A percentile compares a stretch with the other conserved stretches of the same genome.
Conservation (phyloP, 1,140 invertebrate species). For the Pogonomyrmex barbatus region DNA sequence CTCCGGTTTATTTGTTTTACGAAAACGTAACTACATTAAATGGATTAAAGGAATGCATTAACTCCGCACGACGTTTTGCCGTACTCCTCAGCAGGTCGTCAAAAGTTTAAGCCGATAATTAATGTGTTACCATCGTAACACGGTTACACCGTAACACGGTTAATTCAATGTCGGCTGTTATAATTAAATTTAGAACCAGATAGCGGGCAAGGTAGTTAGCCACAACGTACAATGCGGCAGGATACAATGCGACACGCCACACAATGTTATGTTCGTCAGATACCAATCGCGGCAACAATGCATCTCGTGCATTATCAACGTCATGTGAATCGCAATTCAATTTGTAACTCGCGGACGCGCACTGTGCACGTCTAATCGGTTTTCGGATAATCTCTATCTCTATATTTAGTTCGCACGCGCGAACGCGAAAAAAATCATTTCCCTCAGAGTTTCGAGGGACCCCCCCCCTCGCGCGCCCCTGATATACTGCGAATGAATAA, state of each 20-base stretch:
- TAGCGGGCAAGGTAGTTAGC: constrained; percentile 51
- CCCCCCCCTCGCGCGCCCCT: neutral
- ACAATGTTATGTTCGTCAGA: constrained; percentile 53
- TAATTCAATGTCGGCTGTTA: constrained; percentile 54
- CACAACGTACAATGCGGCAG: constrained; percentile 39
- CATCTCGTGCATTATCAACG: constrained; percentile 33
- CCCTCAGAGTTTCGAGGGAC: neutral
- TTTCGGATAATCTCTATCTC: constrained; percentile 20
- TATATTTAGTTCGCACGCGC: neutral
- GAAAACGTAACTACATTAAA: constrained; percentile 49
- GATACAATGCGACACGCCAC: constrained; percentile 46
- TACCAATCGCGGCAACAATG: constrained; percentile 57
- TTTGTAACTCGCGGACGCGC: constrained; percentile 43
- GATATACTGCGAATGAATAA: neutral
- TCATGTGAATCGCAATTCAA: constrained; percentile 54
- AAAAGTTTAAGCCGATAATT: constrained; percentile 59
- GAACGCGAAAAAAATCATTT: constrained; percentile 17
- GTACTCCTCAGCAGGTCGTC: constrained; percentile 41
- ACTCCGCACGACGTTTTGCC: constrained; percentile 11
- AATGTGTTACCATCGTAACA: constrained; percentile 36
- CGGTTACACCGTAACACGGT: constrained; percentile 22
- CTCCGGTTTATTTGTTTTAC: constrained; percentile 50
- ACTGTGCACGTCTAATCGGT: constrained; percentile 17
- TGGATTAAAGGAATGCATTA: constrained; percentile 60
- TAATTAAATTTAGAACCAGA: constrained; percentile 64